Evolutionary conservation across 2,888 invertebrate genomes (phyloP).

Genomic region (Allygus modestus): DNA sequence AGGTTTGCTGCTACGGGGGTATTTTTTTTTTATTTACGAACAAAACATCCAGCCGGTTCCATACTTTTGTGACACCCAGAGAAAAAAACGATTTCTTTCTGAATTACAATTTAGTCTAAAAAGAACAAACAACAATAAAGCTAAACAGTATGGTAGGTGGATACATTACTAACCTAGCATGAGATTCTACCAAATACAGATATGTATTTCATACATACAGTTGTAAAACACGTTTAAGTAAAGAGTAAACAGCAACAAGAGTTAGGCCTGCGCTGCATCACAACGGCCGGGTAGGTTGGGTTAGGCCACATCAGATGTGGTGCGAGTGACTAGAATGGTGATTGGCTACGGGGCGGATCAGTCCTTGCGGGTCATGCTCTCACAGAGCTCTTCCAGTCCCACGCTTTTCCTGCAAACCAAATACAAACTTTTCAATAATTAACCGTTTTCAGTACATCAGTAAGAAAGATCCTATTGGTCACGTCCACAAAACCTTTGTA

Average conservation of each 20-base stretch:
- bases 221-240: background rate
- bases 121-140: background rate
- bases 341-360: slow-evolving; percentile 25
- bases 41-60: too few species aligned
- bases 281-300: background rate
- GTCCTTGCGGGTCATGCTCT: slow-evolving; percentile 61
- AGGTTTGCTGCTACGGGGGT: too few species aligned
- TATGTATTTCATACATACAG: slow-evolving; percentile 36
- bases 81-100: too few species aligned
- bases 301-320: slow-evolving; percentile 49
- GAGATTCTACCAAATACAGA: slow-evolving; percentile 40
- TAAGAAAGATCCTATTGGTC: too few species aligned
- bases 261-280: slow-evolving; percentile 22
- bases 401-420: slow-evolving; percentile 60
- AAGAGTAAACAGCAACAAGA: slow-evolving; percentile 11
- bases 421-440: background rate
- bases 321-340: slow-evolving; percentile 42
- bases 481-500: too few species aligned
- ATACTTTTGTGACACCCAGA: too few species aligned
- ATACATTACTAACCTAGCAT: slow-evolving; percentile 15
- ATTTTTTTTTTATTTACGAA: too few species aligned
- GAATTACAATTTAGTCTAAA: background rate
- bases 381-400: slow-evolving; percentile 62
- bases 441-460: background rate
- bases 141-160: background rate